Evolutionary conservation across 2,113 vertebrate species (phyloP), one percentile per base, ranked within the genome.

Genomic region (Brachyhypopomus occidentalis): DNA sequence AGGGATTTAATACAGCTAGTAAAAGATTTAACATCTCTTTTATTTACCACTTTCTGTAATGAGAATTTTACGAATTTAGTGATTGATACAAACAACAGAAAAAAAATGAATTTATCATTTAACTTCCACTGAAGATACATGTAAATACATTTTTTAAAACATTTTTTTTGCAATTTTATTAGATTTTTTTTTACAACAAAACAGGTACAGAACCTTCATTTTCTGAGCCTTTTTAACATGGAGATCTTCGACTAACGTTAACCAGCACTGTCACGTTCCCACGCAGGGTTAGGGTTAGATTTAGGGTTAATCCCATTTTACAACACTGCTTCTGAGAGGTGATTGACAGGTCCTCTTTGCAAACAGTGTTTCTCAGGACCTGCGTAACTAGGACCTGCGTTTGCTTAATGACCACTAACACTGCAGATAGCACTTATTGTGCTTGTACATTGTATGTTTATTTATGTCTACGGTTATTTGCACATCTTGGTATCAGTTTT

Each of bases 1-100:
- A 12, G 45, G 45, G 9, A 14, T 12, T 52, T 52, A 52, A 52
- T 45, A 55, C 25, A 34, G 58, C 72, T 22, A 12, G 12, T 52
- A 14, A 52, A 52, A 0, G 1, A 0, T 56, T 56, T 34, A 78
- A 34, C 14, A 55, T 2, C 34, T 4, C 19, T 23, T 78, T 70
- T 78, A 56, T 69, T 38, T 14, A 71, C 34, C 36, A 59, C n/a
- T 71, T 71, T 41, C 5, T 19, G 34, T 60, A 79, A 79, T 71
- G 67, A 60, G 77, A 20, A 38, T 41, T 27, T 7, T 56, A n/a
- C 20, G 45, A 78, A 58, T 55, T 25, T 1, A 14, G 60, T 52
- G 45, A 25, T 19, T 66, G 60, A 12, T 30, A 16, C 22, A 66
- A 77, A 41, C 9, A 60, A n/a, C 30, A 34, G 20, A 55, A 55